These are phyloP conservation scores for Congeria kusceri DNA, from an alignment of 2,888 invertebrate genomes.

Conservation along the genomic window DNA sequence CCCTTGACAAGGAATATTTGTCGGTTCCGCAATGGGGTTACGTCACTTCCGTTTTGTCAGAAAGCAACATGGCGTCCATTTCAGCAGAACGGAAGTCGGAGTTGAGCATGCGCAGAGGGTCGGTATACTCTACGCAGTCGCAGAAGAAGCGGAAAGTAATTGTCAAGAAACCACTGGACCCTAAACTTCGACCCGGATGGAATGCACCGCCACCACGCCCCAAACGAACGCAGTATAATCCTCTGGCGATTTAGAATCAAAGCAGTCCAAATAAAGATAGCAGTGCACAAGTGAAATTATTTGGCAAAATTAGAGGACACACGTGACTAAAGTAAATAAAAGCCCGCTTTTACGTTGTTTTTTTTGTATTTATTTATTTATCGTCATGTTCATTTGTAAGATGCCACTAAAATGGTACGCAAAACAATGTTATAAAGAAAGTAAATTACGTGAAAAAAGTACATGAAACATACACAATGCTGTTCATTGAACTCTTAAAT, in stretches of 20 bases:
- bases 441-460: too few relatives aligned
- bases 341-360: too few relatives aligned
- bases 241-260: constrained; percentile 15
- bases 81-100: too few relatives aligned
- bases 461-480: too few relatives aligned
- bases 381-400: too few relatives aligned
- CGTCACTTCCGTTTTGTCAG: constrained; percentile 1
- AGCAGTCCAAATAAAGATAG: background rate
- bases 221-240: constrained; percentile 32
- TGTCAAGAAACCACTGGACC: constrained; percentile 48
- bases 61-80: background rate
- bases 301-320: too few relatives aligned
- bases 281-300: background rate
- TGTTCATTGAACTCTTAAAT: too few relatives aligned
- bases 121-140: background rate
- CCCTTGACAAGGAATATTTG: constrained; percentile 5
- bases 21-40: background rate
- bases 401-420: too few relatives aligned
- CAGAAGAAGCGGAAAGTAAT: constrained; percentile 24
- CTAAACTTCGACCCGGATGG: constrained; percentile 49
- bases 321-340: too few relatives aligned
- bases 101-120: background rate
- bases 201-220: constrained; percentile 46
- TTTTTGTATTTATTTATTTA: too few relatives aligned
- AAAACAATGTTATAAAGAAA: too few relatives aligned